phyloP scores from a whole-genome alignment of 1,140 invertebrate genomes.

The Ridgeia piscesae region DNA sequence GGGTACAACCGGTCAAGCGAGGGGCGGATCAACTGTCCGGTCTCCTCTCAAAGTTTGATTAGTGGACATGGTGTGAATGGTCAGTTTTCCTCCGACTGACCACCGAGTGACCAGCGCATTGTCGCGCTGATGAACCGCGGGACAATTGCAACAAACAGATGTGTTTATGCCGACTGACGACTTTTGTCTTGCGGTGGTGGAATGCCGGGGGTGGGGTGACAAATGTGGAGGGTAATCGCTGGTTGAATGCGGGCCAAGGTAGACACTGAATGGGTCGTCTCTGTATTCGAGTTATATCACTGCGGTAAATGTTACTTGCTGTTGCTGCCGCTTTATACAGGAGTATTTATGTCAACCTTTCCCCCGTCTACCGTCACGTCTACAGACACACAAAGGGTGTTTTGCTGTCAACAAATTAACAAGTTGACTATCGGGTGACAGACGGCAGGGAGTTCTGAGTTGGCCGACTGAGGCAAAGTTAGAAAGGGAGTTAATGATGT shows the following conservation, averaged over 20 bases:
- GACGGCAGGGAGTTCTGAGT: neutral
- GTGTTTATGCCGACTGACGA: neutral
- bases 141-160: neutral
- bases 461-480: neutral
- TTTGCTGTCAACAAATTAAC: slow-evolving; percentile 1
- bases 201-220: neutral
- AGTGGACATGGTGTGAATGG: neutral
- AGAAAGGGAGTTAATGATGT: neutral
- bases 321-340: neutral
- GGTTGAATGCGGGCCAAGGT: neutral
- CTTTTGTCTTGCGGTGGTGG: neutral
- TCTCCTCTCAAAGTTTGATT: neutral
- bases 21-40: neutral
- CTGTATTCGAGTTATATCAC: neutral
- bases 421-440: neutral
- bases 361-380: no score
- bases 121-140: neutral
- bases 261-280: neutral
- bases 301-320: neutral
- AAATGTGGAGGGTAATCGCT: neutral
- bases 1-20: neutral
- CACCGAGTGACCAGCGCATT: neutral
- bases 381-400: neutral
- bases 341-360: neutral
- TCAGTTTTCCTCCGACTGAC: neutral